These are phyloP conservation scores for Polypterus senegalus DNA, from an alignment of 2,113 vertebrate species.

Conservation along the genomic window DNA sequence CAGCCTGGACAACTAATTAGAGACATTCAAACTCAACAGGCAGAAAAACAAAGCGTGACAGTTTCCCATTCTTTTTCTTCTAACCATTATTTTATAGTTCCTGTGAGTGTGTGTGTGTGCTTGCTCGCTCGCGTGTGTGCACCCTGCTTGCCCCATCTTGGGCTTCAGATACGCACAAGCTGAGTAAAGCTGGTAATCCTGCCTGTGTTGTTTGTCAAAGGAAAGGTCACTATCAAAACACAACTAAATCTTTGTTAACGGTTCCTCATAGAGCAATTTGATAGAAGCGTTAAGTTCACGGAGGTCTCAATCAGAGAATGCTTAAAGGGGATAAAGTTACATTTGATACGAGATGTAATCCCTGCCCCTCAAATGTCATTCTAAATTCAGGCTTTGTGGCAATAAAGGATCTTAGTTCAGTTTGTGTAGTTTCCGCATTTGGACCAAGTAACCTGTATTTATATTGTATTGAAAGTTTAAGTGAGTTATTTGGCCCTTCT, in stretches of 20 bases:
- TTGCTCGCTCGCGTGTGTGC: slow-evolving; percentile 15
- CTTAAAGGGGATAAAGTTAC: slow-evolving; percentile 26
- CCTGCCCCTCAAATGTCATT: too few relatives aligned
- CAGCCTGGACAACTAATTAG: slow-evolving; percentile 53
- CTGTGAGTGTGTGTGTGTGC: slow-evolving; percentile 30
- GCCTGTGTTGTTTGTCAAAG: slow-evolving; percentile 22
- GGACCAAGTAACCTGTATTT: too few relatives aligned
- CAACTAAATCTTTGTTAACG: slow-evolving; percentile 35
- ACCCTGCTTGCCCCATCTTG: background rate
- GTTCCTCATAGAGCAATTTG: slow-evolving; percentile 32
- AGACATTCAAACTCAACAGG: slow-evolving; percentile 66
- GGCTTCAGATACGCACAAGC: slow-evolving; percentile 19
- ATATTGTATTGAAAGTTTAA: too few relatives aligned
- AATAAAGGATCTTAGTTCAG: too few relatives aligned
- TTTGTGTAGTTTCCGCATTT: too few relatives aligned
- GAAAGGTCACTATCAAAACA: slow-evolving; percentile 39
- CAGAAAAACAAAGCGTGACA: slow-evolving; percentile 66
- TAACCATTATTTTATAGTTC: slow-evolving; percentile 19
- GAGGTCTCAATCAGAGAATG: slow-evolving; percentile 16
- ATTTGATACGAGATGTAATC: too few relatives aligned
- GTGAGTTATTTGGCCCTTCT: too few relatives aligned
- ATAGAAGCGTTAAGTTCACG: slow-evolving; percentile 28
- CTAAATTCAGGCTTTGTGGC: too few relatives aligned
- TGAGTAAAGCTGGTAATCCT: slow-evolving; percentile 29
- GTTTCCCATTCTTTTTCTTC: slow-evolving; percentile 40